Conservation (phyloP, 2,888 invertebrate species). For the Trissoscelio sp. region DNA sequence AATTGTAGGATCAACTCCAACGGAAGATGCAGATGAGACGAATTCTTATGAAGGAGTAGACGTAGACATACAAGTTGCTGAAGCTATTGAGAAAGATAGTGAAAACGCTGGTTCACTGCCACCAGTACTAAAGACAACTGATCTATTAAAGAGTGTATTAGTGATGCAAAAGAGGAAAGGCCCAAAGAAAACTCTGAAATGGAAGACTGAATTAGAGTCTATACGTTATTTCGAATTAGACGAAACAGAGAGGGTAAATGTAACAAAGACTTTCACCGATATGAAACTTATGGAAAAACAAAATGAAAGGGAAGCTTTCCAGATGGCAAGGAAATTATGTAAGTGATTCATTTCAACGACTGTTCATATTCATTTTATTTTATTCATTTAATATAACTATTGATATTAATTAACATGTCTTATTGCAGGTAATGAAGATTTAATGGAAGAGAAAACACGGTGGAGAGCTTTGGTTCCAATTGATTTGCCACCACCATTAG, state of each 20-base stretch:
- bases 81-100: slow-evolving; percentile 69
- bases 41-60: slow-evolving; percentile 76
- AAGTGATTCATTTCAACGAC: too few relatives aligned
- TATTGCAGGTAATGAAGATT: slow-evolving; percentile 87
- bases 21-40: slow-evolving; percentile 77
- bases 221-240: slow-evolving; percentile 96
- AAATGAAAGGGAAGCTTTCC: slow-evolving; percentile 93
- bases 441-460: slow-evolving; percentile 91
- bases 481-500: slow-evolving; percentile 87
- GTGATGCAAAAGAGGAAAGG: slow-evolving; percentile 90
- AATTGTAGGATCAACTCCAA: slow-evolving; percentile 78
- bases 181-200: slow-evolving; percentile 91
- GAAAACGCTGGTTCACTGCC: slow-evolving; percentile 72
- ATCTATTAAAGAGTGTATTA: slow-evolving; percentile 90
- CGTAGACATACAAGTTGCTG: slow-evolving; percentile 70
- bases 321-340: slow-evolving; percentile 90
- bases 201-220: slow-evolving; percentile 93
- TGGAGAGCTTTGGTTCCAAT: slow-evolving; percentile 91
- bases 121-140: slow-evolving; percentile 75
- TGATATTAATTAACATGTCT: too few relatives aligned
- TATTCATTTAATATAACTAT: too few relatives aligned
- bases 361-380: too few relatives aligned
- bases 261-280: slow-evolving; percentile 95
- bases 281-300: slow-evolving; percentile 95
- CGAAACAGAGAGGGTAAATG: slow-evolving; percentile 98